These are phyloP conservation scores for Nephrotoma appendiculata DNA, from an alignment of 2,888 invertebrate species.

Conservation along the genomic window DNA sequence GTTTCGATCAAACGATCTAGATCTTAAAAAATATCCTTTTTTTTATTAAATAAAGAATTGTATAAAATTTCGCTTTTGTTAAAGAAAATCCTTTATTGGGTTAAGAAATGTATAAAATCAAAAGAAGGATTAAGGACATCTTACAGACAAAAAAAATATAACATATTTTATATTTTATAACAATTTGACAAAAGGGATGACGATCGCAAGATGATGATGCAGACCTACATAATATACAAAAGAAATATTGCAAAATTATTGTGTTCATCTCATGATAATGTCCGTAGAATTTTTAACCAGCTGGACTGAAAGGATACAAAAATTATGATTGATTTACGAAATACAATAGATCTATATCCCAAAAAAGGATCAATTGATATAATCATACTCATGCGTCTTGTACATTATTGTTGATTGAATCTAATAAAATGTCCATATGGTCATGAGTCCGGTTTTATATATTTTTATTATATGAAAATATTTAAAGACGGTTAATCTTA, in stretches of 20 bases:
- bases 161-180: background rate
- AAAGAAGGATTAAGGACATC: conserved; percentile 3
- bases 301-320: conserved; percentile 2
- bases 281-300: background rate
- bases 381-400: background rate
- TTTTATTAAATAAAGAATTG: background rate
- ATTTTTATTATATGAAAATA: no score
- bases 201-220: background rate
- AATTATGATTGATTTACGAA: background rate
- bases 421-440: background rate
- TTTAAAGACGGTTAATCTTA: no score
- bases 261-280: background rate
- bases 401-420: background rate
- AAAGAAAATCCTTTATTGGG: conserved; percentile 1
- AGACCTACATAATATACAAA: background rate
- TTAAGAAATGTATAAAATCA: background rate
- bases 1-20: background rate
- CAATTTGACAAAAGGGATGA: background rate
- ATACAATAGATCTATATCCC: background rate
- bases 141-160: background rate
- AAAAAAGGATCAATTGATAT: background rate
- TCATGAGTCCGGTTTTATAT: background rate
- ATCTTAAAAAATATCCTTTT: background rate
- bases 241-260: background rate
- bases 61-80: background rate